Evolutionary conservation across 2,888 invertebrate species (phyloP).

Genomic region (Limnephilus rhombicus): DNA sequence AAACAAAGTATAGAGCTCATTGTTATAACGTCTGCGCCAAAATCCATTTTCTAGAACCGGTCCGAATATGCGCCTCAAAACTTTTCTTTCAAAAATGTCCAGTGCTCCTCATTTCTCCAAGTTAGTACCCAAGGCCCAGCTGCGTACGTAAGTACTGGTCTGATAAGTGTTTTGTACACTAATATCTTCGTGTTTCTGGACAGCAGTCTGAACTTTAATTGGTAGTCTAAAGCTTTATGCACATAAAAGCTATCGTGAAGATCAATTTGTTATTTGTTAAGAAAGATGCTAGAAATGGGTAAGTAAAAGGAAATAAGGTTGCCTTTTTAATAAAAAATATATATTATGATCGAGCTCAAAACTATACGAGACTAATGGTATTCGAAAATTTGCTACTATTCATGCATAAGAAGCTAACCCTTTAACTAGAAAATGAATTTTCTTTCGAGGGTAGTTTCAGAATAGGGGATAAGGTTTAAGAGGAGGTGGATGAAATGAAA

Average conservation of each 20-base stretch:
- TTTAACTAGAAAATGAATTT: conserved; percentile 60
- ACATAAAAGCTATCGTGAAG: background rate
- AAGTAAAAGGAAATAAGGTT: background rate
- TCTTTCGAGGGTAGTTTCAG: conserved; percentile 54
- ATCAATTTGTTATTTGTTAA: background rate
- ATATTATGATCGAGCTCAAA: background rate
- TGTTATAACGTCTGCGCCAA: no score
- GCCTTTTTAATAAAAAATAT: background rate
- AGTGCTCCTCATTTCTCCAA: no score
- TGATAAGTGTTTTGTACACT: no score
- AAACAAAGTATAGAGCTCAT: no score
- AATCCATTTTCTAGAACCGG: no score
- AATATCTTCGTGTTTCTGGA: no score
- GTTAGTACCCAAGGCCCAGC: no score
- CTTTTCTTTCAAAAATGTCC: no score
- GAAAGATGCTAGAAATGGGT: background rate
- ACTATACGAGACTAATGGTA: background rate
- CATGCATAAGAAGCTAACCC: conserved; percentile 59
- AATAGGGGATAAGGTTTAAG: conserved; percentile 49
- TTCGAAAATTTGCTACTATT: conserved; percentile 31
- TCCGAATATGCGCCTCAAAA: no score
- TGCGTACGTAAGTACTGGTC: no score
- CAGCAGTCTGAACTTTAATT: no score
- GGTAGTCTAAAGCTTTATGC: background rate
- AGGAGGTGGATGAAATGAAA: conserved; percentile 21